phyloP scores from a whole-genome alignment of 2,888 invertebrate genomes.

The Oconnorella tubifera region DNA sequence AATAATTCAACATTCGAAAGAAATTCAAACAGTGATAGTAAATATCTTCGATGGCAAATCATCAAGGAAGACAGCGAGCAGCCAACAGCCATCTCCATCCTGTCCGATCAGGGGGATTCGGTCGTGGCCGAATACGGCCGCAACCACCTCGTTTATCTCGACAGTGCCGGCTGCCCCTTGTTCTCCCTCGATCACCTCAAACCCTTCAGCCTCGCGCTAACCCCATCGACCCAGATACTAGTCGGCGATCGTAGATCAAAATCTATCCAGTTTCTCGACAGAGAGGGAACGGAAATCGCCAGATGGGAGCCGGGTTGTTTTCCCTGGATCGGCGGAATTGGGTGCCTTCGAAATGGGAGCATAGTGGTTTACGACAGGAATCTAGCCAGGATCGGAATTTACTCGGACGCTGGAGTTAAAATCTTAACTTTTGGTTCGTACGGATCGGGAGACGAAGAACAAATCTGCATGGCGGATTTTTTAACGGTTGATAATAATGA shows the following conservation, averaged over 20 bases:
- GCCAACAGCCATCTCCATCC: conserved; percentile 23
- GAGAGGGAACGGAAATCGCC: conserved; percentile 16
- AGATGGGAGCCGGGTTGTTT: conserved; percentile 21
- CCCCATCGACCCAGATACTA: conserved; percentile 15
- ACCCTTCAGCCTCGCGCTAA: conserved; percentile 21
- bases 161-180: conserved; percentile 17
- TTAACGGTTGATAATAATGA: conserved; percentile 30
- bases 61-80: conserved; percentile 18
- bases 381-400: conserved; percentile 23
- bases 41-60: conserved; percentile 10
- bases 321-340: conserved; percentile 30
- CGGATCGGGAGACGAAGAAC: conserved; percentile 21
- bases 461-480: conserved; percentile 34
- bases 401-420: conserved; percentile 17
- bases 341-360: conserved; percentile 18
- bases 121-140: conserved; percentile 27
- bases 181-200: conserved; percentile 19
- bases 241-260: conserved; percentile 28
- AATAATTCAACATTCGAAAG: too few relatives aligned
- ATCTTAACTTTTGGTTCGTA: conserved; percentile 29
- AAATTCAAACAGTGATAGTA: too few relatives aligned
- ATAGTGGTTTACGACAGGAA: conserved; percentile 26
- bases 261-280: conserved; percentile 24
- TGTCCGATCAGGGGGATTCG: conserved; percentile 11
- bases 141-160: conserved; percentile 15